These are phyloP conservation scores for Agonopterix subpropinquella DNA, from an alignment of 2,888 invertebrate genomes.

Conservation along the genomic window DNA sequence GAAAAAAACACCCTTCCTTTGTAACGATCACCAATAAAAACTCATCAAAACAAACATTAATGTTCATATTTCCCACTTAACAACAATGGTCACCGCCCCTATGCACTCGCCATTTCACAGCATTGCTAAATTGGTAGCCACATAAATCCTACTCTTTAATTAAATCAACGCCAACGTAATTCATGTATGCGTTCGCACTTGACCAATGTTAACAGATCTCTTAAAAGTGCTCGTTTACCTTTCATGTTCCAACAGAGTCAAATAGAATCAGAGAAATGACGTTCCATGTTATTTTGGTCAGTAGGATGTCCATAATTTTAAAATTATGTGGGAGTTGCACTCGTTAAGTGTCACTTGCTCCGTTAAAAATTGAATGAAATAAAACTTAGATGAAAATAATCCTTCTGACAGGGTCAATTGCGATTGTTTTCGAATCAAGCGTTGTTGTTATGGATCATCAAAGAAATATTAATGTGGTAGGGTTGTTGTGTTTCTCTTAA, in stretches of 20 bases:
- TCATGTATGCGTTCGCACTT: slow-evolving; percentile 38
- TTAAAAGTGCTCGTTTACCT: slow-evolving; percentile 21
- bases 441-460: not conserved
- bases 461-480: too few relatives aligned
- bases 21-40: slow-evolving; percentile 15
- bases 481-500: too few relatives aligned
- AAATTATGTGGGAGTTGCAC: slow-evolving; percentile 50
- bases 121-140: slow-evolving; percentile 67
- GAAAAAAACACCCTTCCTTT: slow-evolving; percentile 18
- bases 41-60: slow-evolving; percentile 29
- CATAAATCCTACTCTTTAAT: slow-evolving; percentile 71
- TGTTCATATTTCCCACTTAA: slow-evolving; percentile 42
- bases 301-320: slow-evolving; percentile 48
- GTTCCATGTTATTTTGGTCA: slow-evolving; percentile 27
- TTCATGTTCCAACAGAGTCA: slow-evolving; percentile 14
- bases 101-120: slow-evolving; percentile 58
- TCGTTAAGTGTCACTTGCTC: slow-evolving; percentile 32
- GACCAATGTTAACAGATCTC: slow-evolving; percentile 39
- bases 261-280: slow-evolving; percentile 10
- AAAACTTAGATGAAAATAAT: slow-evolving; percentile 11
- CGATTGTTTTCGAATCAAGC: not conserved
- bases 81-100: slow-evolving; percentile 44
- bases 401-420: slow-evolving; percentile 1
- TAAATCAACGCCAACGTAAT: slow-evolving; percentile 67
- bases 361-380: slow-evolving; percentile 36